Percentiles rank a stretch among this genome's conserved stretches.
phyloP scores from a whole-genome alignment of 1,140 invertebrate species.

The Eumaeus atala region DNA sequence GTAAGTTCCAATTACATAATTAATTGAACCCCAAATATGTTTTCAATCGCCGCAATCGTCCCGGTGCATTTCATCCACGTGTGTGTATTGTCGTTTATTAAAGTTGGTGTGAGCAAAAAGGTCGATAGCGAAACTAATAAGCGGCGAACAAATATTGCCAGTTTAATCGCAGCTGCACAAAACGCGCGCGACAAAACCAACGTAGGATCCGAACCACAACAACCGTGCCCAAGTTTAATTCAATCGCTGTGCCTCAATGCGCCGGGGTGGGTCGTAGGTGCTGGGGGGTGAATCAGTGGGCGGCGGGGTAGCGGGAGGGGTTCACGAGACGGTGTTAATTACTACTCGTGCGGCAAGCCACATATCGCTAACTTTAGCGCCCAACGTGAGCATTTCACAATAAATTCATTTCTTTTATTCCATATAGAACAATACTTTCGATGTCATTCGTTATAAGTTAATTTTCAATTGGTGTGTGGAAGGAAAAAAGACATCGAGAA shows the following conservation, averaged over 20 bases:
- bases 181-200: conserved; percentile 63
- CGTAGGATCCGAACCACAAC: conserved; percentile 59
- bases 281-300: conserved; percentile 19
- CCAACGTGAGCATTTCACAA: conserved; percentile 33
- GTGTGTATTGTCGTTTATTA: conserved; percentile 14
- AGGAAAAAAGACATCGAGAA: no score
- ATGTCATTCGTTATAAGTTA: neutral
- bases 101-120: conserved; percentile 32
- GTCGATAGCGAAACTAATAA: conserved; percentile 57
- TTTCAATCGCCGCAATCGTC: neutral
- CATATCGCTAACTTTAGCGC: conserved; percentile 63
- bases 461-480: neutral
- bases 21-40: no score
- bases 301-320: conserved; percentile 13
- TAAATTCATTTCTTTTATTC: conserved; percentile 33
- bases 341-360: conserved; percentile 60
- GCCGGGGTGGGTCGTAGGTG: conserved; percentile 12
- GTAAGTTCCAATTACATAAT: no score
- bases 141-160: conserved; percentile 58
- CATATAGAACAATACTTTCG: neutral
- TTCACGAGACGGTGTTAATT: conserved; percentile 56
- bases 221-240: conserved; percentile 68
- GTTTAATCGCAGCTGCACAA: conserved; percentile 67
- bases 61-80: neutral
- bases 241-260: conserved; percentile 51